These are phyloP conservation scores for Psittacus erithacus DNA, from an alignment of 2,113 vertebrate species.

Conservation along the genomic window DNA sequence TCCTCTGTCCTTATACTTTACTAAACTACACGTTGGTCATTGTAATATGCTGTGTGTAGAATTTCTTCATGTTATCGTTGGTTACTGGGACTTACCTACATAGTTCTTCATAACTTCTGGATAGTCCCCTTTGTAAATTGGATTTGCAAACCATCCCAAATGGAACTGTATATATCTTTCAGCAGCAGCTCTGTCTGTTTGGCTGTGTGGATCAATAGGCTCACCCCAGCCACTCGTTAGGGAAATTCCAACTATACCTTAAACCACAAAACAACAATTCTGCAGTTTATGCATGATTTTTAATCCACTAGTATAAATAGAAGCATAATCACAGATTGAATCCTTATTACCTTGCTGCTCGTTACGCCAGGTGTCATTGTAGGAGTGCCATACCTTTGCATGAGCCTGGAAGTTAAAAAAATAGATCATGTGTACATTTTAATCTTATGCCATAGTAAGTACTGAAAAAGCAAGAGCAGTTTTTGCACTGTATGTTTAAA, in stretches of 20 bases:
- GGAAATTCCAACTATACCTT: conserved; percentile 91
- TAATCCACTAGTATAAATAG: background rate
- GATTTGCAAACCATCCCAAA: conserved; percentile 94
- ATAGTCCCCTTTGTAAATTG: conserved; percentile 93
- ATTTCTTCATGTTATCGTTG: accelerated
- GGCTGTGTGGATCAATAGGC: conserved; percentile 86
- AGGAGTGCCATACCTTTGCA: conserved; percentile 89
- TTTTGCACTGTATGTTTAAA: background rate
- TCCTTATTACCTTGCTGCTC: conserved; percentile 84
- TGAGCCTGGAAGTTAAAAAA: conserved; percentile 79
- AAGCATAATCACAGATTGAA: background rate
- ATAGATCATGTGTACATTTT: background rate
- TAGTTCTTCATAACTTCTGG: conserved; percentile 94
- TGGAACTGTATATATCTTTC: conserved; percentile 93
- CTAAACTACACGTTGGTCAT: accelerated
- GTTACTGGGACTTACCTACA: conserved; percentile 75
- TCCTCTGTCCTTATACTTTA: background rate
- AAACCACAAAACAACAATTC: background rate
- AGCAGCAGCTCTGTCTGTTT: conserved; percentile 86
- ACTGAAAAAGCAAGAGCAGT: background rate
- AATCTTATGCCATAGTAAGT: background rate
- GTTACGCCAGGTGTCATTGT: conserved; percentile 83
- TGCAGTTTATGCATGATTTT: background rate
- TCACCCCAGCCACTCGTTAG: conserved; percentile 90
- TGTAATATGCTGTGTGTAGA: background rate